Evolutionary conservation across 1,140 invertebrate genomes (phyloP).

Genomic region (Branchinecta lindahli): DNA sequence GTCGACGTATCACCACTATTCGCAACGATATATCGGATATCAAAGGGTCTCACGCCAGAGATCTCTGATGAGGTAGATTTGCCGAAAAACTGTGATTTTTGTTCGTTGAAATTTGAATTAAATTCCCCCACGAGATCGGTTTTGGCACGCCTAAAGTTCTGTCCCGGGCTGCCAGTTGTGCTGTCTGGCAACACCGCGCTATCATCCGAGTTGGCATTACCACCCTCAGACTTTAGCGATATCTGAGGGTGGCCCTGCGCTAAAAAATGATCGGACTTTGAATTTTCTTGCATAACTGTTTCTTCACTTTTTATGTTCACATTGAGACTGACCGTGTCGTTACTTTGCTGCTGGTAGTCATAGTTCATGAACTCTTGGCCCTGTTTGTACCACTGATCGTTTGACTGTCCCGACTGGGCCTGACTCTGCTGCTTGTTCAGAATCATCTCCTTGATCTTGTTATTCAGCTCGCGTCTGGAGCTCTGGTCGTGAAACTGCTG

Average conservation of each 20-base stretch:
- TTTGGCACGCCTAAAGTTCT: background rate
- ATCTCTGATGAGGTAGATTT: conserved; percentile 8
- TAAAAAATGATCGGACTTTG: conserved; percentile 28
- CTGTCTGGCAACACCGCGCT: conserved; percentile 7
- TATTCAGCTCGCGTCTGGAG: background rate
- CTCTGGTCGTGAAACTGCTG: background rate
- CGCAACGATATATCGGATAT: background rate
- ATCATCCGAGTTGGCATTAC: conserved; percentile 30
- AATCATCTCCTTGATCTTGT: background rate
- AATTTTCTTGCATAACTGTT: background rate
- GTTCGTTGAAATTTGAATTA: background rate
- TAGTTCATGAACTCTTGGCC: background rate
- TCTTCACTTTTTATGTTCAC: conserved; percentile 6
- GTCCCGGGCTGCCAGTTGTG: conserved; percentile 1
- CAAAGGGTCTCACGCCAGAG: background rate
- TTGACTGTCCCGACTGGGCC: background rate
- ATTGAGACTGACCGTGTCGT: background rate
- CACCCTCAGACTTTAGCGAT: conserved; percentile 48
- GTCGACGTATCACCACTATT: background rate
- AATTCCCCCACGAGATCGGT: too few species aligned
- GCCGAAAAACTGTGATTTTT: conserved; percentile 7
- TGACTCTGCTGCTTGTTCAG: background rate
- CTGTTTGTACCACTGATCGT: background rate
- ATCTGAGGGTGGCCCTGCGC: conserved; percentile 31
- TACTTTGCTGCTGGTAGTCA: background rate